Percentiles rank a stretch among this genome's conserved stretches.
Evolutionary conservation across 2,113 vertebrate genomes (phyloP).

Genomic region (Gasterosteus nipponicus): DNA sequence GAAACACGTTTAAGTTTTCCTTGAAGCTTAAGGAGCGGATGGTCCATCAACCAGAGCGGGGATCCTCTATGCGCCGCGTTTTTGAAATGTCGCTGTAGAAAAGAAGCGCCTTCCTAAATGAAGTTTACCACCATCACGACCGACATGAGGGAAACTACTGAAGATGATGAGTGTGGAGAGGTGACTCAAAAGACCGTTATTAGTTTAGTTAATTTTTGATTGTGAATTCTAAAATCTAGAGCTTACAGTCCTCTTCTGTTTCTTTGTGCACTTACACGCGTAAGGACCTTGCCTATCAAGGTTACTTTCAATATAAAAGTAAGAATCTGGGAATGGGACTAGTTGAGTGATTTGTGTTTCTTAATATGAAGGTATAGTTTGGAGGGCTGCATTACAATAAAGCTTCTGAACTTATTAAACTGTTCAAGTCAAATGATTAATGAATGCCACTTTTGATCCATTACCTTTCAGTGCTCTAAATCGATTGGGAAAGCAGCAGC

Average conservation of each 20-base stretch:
- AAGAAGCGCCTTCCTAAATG: background rate
- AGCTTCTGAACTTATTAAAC: background rate
- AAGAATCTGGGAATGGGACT: background rate
- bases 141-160: slow-evolving; percentile 17
- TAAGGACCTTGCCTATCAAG: background rate
- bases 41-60: too few relatives aligned
- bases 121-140: background rate
- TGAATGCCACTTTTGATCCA: background rate
- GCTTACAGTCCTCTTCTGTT: background rate
- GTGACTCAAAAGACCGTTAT: background rate
- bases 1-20: too few relatives aligned
- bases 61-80: too few relatives aligned
- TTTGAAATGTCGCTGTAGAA: background rate
- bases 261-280: slow-evolving; percentile 30
- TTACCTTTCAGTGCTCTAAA: background rate
- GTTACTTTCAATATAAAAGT: background rate
- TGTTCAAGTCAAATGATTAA: background rate
- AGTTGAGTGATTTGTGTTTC: background rate
- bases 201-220: background rate
- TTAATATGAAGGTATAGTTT: background rate
- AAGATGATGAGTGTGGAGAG: background rate
- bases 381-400: background rate
- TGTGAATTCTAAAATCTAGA: background rate
- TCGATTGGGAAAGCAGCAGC: background rate
- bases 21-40: too few relatives aligned